Evolutionary conservation across 2,113 vertebrate genomes (phyloP).

Genomic region (Semnornis frantzii): DNA sequence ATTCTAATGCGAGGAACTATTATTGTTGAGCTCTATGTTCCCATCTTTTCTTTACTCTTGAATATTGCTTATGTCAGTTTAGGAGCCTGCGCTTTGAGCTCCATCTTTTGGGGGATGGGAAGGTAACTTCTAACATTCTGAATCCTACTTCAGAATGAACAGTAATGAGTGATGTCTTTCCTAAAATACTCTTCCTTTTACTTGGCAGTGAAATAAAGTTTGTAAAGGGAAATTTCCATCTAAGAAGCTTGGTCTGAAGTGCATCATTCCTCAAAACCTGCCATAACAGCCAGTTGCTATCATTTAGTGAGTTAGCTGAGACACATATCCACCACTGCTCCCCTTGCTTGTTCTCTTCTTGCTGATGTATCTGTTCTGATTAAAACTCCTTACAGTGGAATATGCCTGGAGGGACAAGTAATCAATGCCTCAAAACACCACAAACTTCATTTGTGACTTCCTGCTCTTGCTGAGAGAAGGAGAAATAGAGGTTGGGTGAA

Average conservation of each 20-base stretch:
- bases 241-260: not conserved
- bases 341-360: not conserved
- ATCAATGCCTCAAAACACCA: not conserved
- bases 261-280: not conserved
- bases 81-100: not conserved
- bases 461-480: not conserved
- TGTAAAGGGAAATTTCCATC: not conserved
- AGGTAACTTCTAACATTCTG: not conserved
- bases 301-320: not conserved
- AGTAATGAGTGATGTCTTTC: not conserved
- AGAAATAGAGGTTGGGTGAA: not conserved
- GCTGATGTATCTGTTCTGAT: not conserved
- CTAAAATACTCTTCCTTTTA: not conserved
- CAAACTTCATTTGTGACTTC: not conserved
- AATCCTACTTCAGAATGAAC: not conserved
- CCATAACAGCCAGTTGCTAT: not conserved
- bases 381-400: not conserved
- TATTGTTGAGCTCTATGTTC: not conserved
- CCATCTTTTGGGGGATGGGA: not conserved
- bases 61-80: not conserved
- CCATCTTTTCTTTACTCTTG: not conserved
- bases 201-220: not conserved
- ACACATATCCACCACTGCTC: not conserved
- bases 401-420: not conserved
- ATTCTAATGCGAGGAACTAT: not conserved